Evolutionary conservation across 2,113 vertebrate species (phyloP).

Genomic region (Sclerurus mexicanus): DNA sequence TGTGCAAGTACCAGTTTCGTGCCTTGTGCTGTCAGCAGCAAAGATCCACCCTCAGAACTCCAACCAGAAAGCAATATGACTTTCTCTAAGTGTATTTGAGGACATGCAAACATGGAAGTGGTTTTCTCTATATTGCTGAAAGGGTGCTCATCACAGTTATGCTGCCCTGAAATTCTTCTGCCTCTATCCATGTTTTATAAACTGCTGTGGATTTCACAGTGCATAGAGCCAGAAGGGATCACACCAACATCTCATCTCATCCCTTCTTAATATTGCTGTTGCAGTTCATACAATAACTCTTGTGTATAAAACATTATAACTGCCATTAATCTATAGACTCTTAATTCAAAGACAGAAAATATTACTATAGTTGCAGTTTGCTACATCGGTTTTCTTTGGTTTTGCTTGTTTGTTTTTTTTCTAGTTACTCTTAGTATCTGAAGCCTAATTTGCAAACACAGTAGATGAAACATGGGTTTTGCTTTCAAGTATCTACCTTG

Average conservation of each 20-base stretch:
- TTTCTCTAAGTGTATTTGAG: not conserved
- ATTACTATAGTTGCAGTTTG: not conserved
- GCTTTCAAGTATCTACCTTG: not conserved
- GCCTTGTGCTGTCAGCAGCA: not conserved
- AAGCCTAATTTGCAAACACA: not conserved
- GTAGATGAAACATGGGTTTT: not conserved
- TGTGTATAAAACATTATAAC: not conserved
- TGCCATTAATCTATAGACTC: not conserved
- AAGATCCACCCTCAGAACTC: not conserved
- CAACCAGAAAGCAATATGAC: not conserved
- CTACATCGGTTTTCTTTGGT: not conserved
- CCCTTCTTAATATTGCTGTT: not conserved
- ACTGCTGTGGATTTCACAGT: not conserved
- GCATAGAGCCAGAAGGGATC: not conserved
- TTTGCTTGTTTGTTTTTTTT: not conserved
- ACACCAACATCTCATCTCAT: not conserved
- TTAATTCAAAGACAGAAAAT: not conserved
- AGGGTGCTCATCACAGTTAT: not conserved
- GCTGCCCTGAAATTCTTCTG: not conserved
- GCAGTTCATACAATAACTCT: not conserved
- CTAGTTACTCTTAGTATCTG: not conserved
- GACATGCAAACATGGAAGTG: not conserved
- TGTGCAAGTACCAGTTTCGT: not conserved
- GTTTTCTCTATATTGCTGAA: not conserved
- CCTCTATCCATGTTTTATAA: not conserved